These are phyloP conservation scores for Tapirus terrestris DNA, from an alignment of 2,113 vertebrate genomes.

Conservation along the genomic window DNA sequence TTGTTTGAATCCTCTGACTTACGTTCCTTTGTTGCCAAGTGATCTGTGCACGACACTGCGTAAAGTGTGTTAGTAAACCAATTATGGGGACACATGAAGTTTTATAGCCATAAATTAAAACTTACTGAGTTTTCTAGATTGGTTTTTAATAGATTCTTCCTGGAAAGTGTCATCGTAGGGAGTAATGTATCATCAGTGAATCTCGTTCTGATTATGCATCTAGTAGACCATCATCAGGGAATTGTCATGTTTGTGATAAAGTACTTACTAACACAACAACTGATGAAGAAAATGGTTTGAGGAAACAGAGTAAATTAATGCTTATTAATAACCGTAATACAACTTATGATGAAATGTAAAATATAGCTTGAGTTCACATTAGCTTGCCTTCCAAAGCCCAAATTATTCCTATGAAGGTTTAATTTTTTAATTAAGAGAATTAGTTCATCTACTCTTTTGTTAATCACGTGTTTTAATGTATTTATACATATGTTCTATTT, in stretches of 20 bases:
- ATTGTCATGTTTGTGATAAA: constrained; percentile 66
- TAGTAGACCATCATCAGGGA: constrained; percentile 38
- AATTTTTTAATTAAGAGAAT: constrained; percentile 70
- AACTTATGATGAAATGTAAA: constrained; percentile 73
- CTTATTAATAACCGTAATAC: constrained; percentile 80
- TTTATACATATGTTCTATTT: constrained; percentile 52
- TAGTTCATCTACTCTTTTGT: constrained; percentile 48
- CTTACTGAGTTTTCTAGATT: constrained; percentile 67
- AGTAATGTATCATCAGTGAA: constrained; percentile 63
- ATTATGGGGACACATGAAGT: constrained; percentile 64
- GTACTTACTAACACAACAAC: constrained; percentile 70
- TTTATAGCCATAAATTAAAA: constrained; percentile 75
- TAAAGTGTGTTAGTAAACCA: constrained; percentile 63
- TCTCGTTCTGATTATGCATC: constrained; percentile 62
- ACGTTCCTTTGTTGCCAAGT: constrained; percentile 59
- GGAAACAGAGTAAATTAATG: constrained; percentile 78
- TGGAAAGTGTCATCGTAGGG: constrained; percentile 37
- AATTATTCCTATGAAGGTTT: constrained; percentile 66
- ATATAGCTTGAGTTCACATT: constrained; percentile 46
- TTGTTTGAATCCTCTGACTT: neutral
- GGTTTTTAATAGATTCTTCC: constrained; percentile 77
- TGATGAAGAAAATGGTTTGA: constrained; percentile 74
- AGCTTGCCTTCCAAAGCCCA: constrained; percentile 35
- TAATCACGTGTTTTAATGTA: constrained; percentile 7
- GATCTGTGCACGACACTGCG: constrained; percentile 27